A percentile compares a stretch with the other conserved stretches of the same genome.
Evolutionary conservation across 2,113 vertebrate species (phyloP).

Genomic region (Tiliqua scincoides): DNA sequence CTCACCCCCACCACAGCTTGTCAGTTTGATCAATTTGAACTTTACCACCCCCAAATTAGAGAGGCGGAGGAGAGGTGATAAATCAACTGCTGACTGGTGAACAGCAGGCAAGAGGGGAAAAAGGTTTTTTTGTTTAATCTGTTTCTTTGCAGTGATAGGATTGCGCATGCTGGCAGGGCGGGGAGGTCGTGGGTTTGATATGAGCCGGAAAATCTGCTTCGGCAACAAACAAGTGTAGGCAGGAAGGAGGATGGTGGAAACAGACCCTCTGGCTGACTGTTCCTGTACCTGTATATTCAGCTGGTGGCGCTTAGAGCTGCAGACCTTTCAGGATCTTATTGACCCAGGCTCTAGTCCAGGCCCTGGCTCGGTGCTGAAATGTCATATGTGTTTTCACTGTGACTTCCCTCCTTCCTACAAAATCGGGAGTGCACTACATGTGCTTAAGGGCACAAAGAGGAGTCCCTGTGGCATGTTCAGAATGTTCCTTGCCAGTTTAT

Average conservation of each 20-base stretch:
- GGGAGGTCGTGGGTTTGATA: not conserved
- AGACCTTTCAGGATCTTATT: not conserved
- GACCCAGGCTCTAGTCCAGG: not conserved
- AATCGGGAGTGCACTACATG: not conserved
- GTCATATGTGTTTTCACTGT: no score
- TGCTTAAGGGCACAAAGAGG: not conserved
- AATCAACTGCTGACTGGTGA: not conserved
- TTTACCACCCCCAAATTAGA: constrained; percentile 18
- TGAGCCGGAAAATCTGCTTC: not conserved
- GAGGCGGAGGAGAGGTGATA: not conserved
- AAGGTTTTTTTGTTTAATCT: not conserved
- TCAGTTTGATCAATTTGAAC: constrained; percentile 13
- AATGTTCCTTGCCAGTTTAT: no score
- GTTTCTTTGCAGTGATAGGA: not conserved
- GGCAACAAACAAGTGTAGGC: not conserved
- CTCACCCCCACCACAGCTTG: not conserved
- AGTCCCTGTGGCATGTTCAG: no score
- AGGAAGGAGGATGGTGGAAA: not conserved
- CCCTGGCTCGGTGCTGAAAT: not conserved
- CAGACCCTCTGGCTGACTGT: not conserved
- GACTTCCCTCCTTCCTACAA: not conserved
- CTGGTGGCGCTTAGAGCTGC: no score
- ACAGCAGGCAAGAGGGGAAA: not conserved
- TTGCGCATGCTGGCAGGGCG: not conserved
- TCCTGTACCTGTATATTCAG: not conserved